phyloP scores from a whole-genome alignment of 92 coral and sea anemone genomes.

The Meandrina meandrites region DNA sequence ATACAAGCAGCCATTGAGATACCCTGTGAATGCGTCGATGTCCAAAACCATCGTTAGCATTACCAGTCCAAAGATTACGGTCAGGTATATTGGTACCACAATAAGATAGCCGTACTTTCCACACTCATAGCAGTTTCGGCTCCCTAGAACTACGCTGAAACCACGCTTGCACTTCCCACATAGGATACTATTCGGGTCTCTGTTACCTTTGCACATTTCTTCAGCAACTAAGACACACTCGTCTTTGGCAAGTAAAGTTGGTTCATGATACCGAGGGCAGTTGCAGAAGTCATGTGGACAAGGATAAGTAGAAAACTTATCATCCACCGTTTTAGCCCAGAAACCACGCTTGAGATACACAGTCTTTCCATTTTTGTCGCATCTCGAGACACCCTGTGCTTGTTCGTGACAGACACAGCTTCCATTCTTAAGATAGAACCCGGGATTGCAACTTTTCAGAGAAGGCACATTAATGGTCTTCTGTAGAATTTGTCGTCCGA shows the following conservation, averaged over 20 bases:
- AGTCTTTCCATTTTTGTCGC: conserved; percentile 64
- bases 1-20: conserved; percentile 81
- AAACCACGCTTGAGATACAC: conserved; percentile 75
- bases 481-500: conserved; percentile 62
- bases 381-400: conserved; percentile 69
- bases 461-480: conserved; percentile 39
- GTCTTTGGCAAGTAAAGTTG: conserved; percentile 25
- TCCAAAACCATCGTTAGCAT: conserved; percentile 62
- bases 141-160: conserved; percentile 54
- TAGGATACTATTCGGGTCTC: conserved; percentile 60
- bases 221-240: conserved; percentile 60
- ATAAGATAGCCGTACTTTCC: conserved; percentile 32
- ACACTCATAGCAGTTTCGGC: conserved; percentile 61
- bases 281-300: conserved; percentile 82
- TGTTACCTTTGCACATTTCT: conserved; percentile 66
- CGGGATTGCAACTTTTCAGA: conserved; percentile 78
- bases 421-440: conserved; percentile 59
- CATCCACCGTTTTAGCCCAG: conserved; percentile 82
- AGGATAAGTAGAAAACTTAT: conserved; percentile 58
- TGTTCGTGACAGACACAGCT: conserved; percentile 70
- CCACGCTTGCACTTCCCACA: conserved; percentile 80
- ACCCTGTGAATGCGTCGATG: conserved; percentile 78
- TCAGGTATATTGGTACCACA: conserved; percentile 33
- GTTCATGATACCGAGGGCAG: conserved; percentile 46
- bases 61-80: conserved; percentile 41